phyloP scores from a whole-genome alignment of 1,140 invertebrate genomes.

The Rhynchophorus ferrugineus region DNA sequence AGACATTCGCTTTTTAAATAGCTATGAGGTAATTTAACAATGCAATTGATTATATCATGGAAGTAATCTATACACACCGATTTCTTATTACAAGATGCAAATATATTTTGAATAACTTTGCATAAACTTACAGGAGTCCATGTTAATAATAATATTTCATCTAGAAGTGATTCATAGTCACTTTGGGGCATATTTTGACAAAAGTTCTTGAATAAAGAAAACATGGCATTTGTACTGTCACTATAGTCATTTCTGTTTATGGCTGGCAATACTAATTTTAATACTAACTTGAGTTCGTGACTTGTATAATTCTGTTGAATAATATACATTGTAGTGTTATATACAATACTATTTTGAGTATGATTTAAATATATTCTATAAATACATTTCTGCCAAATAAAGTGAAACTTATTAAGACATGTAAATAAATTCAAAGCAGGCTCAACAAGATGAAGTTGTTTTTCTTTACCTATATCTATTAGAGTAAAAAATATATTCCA shows the following conservation, averaged over 20 bases:
- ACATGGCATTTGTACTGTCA: conserved; percentile 9
- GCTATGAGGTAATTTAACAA: conserved; percentile 16
- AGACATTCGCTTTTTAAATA: conserved; percentile 20
- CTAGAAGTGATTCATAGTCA: conserved; percentile 13
- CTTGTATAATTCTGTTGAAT: conserved; percentile 16
- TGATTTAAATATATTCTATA: conserved; percentile 28
- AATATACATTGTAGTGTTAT: conserved; percentile 17
- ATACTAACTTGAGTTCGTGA: conserved; percentile 6
- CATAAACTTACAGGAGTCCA: conserved; percentile 25
- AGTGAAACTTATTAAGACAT: conserved; percentile 26
- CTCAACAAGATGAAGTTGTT: conserved; percentile 35
- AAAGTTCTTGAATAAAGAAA: conserved; percentile 18
- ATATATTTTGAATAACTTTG: conserved; percentile 17
- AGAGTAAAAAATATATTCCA: conserved; percentile 36
- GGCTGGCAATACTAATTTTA: conserved; percentile 16
- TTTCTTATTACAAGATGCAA: conserved; percentile 2
- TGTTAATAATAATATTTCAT: conserved; percentile 16
- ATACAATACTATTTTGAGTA: conserved; percentile 24
- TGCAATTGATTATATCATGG: conserved; percentile 4
- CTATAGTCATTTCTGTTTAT: conserved; percentile 26
- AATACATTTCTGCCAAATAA: conserved; percentile 32
- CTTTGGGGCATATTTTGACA: conserved; percentile 2
- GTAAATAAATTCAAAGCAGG: conserved; percentile 31
- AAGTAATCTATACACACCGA: conserved; percentile 7
- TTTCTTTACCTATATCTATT: conserved; percentile 36